Percentiles rank a stretch among this genome's conserved stretches.
Conservation (phyloP, 2,797 vertebrate species). For the Microcaecilia unicolor region DNA sequence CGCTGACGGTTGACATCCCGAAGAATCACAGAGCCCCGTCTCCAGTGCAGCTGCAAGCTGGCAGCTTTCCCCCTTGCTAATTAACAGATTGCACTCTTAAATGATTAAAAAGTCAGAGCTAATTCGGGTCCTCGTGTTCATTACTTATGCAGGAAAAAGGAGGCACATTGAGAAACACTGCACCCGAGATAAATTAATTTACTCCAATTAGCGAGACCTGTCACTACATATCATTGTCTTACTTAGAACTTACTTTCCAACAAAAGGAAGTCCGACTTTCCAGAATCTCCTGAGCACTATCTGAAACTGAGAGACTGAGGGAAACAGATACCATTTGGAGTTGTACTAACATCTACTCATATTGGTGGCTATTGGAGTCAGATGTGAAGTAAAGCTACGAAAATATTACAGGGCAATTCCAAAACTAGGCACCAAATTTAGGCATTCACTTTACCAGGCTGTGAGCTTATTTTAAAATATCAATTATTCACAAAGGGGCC, state of each 20-base stretch:
- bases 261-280: too few species aligned
- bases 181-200: slow-evolving; percentile 69
- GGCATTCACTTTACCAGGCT: too few species aligned
- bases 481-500: too few species aligned
- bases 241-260: slow-evolving; percentile 21
- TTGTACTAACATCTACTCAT: too few species aligned
- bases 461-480: too few species aligned
- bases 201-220: slow-evolving; percentile 67
- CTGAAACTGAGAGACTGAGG: too few species aligned
- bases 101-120: slow-evolving; percentile 73
- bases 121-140: slow-evolving; percentile 54
- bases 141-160: slow-evolving; percentile 65
- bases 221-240: slow-evolving; percentile 57
- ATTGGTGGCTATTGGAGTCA: too few species aligned
- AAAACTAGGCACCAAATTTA: too few species aligned
- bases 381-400: too few species aligned
- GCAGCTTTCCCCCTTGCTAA: slow-evolving; percentile 56
- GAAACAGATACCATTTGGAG: too few species aligned
- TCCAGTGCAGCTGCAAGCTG: slow-evolving; percentile 66
- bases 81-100: slow-evolving; percentile 75
- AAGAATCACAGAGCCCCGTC: slow-evolving; percentile 17
- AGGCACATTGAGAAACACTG: slow-evolving; percentile 48
- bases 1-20: slow-evolving; percentile 20
- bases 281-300: too few species aligned
- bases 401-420: too few species aligned